phyloP scores from a whole-genome alignment of 2,797 vertebrate species.

The Tinamus major region DNA sequence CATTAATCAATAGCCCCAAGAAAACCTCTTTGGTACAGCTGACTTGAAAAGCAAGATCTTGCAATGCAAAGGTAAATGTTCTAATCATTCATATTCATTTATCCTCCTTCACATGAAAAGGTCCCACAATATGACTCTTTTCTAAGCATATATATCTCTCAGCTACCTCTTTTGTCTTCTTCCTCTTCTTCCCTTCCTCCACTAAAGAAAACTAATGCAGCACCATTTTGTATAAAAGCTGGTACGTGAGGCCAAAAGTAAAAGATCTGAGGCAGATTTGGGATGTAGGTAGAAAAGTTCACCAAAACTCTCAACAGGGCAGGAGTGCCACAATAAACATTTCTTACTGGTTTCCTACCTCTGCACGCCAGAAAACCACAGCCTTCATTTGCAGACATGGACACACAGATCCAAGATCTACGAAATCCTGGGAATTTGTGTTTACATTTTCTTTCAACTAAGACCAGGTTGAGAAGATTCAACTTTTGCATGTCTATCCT shows the following conservation, averaged over 20 bases:
- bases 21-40: neutral
- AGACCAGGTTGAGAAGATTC: neutral
- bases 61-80: rapidly evolving
- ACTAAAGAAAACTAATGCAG: neutral
- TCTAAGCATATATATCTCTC: neutral
- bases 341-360: neutral
- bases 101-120: neutral
- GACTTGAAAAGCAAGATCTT: neutral
- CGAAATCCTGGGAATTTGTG: neutral
- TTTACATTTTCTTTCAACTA: neutral
- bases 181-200: neutral
- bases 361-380: neutral
- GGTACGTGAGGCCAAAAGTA: neutral
- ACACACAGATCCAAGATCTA: neutral
- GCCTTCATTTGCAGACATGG: neutral
- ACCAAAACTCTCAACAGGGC: neutral
- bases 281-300: neutral
- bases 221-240: neutral
- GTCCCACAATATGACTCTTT: neutral
- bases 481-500: neutral
- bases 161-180: neutral
- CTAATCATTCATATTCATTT: neutral
- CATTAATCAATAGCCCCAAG: neutral
- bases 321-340: neutral
- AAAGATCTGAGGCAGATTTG: neutral